Evolutionary conservation across 2,888 invertebrate genomes (phyloP).

Genomic region (Amphipyra tragopoginis): DNA sequence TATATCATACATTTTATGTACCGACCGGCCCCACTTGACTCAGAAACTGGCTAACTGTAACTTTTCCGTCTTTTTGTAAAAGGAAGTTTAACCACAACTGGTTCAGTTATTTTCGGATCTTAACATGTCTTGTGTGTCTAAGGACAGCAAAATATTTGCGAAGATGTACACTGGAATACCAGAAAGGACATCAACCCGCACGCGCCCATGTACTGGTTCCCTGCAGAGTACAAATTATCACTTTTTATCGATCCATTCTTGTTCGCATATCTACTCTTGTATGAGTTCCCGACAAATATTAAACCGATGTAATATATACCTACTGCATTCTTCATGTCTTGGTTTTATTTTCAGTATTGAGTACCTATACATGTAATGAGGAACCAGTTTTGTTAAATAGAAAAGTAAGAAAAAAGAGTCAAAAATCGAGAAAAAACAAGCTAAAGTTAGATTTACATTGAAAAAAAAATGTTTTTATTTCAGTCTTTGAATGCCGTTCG

Average conservation of each 20-base stretch:
- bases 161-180: constrained; percentile 33
- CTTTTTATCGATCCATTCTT: constrained; percentile 24
- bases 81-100: constrained; percentile 12
- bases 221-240: constrained; percentile 14
- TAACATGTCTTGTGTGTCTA: neutral
- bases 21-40: neutral
- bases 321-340: neutral
- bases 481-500: no score
- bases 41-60: constrained; percentile 11
- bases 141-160: constrained; percentile 5
- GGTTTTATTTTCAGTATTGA: no score
- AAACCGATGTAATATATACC: neutral
- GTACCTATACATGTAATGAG: no score
- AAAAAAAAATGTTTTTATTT: no score
- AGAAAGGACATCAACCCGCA: constrained; percentile 34
- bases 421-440: no score
- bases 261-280: neutral
- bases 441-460: no score
- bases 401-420: no score
- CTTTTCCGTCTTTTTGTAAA: constrained; percentile 16
- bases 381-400: no score
- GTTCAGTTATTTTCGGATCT: constrained; percentile 34
- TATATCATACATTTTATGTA: no score
- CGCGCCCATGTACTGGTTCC: constrained; percentile 19
- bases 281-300: neutral